Evolutionary conservation across 2,888 invertebrate species (phyloP), one percentile per base, ranked within the genome.

Genomic region (Arenicola marina): DNA sequence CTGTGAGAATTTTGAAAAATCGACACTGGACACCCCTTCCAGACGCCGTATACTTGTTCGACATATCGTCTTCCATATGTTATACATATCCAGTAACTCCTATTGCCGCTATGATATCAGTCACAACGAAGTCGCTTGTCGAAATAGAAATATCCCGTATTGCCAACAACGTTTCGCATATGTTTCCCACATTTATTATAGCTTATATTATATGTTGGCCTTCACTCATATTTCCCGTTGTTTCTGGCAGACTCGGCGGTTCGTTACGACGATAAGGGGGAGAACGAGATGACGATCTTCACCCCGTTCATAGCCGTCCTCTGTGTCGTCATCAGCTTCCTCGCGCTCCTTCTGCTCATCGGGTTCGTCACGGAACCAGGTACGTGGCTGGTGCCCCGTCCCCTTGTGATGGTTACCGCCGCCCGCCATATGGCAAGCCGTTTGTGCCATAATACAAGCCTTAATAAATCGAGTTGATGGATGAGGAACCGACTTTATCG

Each of bases 351-450:
- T 7, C 65, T 72, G 7, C 51, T 68, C 32, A 55, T 67, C 24
- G 72, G 72, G 15, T 67, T 72, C 60, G 44, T 72, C 53, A 72
- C 70, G 2, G 72, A 72, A n/a, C 32, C 59, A 51, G 69, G 70
- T 69, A 54, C 28, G 51, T 31, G 44, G 18, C n/a, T n/a, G n/a
- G n/a, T n/a, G n/a, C n/a, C n/a, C n/a, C n/a, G n/a, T n/a, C n/a
- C n/a, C n/a, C n/a, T n/a, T n/a, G n/a, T n/a, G n/a, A n/a, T n/a
- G n/a, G n/a, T n/a, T n/a, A n/a, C n/a, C n/a, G n/a, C n/a, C n/a
- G n/a, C n/a, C n/a, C n/a, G n/a, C n/a, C n/a, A n/a, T n/a, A n/a
- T n/a, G n/a, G n/a, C n/a, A n/a, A n/a, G n/a, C n/a, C n/a, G n/a
- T n/a, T n/a, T n/a, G n/a, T n/a, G n/a, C n/a, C n/a, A n/a, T n/a